phyloP scores from a whole-genome alignment of 2,797 vertebrate species.

The Fistularia commersonii region DNA sequence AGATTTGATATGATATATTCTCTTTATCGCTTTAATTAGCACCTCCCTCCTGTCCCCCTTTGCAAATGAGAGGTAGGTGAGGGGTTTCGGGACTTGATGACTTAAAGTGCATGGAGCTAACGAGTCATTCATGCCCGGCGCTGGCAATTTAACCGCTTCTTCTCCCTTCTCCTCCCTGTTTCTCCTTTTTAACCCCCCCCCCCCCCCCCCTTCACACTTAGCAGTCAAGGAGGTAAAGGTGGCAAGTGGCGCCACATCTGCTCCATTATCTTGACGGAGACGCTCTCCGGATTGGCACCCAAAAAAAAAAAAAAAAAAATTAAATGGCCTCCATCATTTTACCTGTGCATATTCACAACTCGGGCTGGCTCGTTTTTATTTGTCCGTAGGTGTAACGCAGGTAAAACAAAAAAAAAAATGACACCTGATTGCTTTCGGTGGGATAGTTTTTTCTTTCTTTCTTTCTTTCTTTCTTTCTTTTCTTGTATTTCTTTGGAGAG shows the following conservation, averaged over 20 bases:
- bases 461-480: too few species aligned
- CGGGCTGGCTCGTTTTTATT: too few species aligned
- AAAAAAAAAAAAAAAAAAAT: too few species aligned
- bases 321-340: too few species aligned
- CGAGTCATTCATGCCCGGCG: constrained; percentile 77
- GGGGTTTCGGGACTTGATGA: constrained; percentile 75
- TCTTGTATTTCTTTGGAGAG: constrained; percentile 32
- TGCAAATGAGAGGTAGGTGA: constrained; percentile 79
- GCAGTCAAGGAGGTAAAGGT: constrained; percentile 47
- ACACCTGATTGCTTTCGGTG: too few species aligned
- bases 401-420: too few species aligned
- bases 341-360: too few species aligned
- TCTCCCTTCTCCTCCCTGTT: constrained; percentile 34
- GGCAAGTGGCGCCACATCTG: constrained; percentile 42
- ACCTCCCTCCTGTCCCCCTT: constrained; percentile 80
- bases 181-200: too few species aligned
- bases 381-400: too few species aligned
- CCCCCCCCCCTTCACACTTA: neutral
- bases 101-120: constrained; percentile 80
- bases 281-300: constrained; percentile 23
- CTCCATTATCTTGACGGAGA: constrained; percentile 36
- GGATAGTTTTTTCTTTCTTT: too few species aligned
- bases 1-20: constrained; percentile 57
- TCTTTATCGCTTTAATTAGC: constrained; percentile 85
- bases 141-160: constrained; percentile 74